Evolutionary conservation across 2,797 vertebrate genomes (phyloP), one percentile per base, ranked within the genome.

Genomic region (Pygocentrus nattereri): DNA sequence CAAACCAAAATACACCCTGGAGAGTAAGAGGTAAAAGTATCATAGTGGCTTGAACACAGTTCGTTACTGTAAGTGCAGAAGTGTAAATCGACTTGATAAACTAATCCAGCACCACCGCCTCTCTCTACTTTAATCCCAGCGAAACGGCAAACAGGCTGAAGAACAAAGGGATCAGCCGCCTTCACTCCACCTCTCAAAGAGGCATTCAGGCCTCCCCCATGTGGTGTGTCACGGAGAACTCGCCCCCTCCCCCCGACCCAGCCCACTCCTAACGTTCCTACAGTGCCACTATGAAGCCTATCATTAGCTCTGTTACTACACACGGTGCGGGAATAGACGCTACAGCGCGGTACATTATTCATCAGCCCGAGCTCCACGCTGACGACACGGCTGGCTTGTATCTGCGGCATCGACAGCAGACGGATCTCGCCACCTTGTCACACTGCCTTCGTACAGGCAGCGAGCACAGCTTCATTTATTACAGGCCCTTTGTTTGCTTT

Each of bases 161-260:
- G 77, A 81, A 75, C 59, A 13, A 27, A 71, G 67, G 82, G 77
- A 86, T 88, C 82, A 79, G 81, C 47, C 0, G 6, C 74, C 56
- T 87, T 86, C 79, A 83, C 87, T 76, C 67, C 54, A 56, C 19
- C 19, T 82, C 80, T 86, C 64, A 86, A 65, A 27, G 54, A 84
- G 81, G 82, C 80, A 41, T 82, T 38, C 18, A n/a, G 7, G 59
- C n/a, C 15, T 65, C 38, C 19, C 7, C n/a, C 6, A 65, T n/a
- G 10, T 23, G 38, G 41, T 12, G n/a, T 15, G 64, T 78, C 50
- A 58, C 61, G 5, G 65, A 83, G 81, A 84, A 25, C 68, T 76
- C 74, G 52, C 58, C 72, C 38, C 81, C 73, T 31, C 81, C 18
- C 7, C 41, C 72, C 34, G 2, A 68, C 19, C 34, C 65, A n/a